Percentiles rank a stretch among this genome's conserved stretches.
phyloP scores from a whole-genome alignment of 2,797 vertebrate species.

The Phrynocephalus forsythii region DNA sequence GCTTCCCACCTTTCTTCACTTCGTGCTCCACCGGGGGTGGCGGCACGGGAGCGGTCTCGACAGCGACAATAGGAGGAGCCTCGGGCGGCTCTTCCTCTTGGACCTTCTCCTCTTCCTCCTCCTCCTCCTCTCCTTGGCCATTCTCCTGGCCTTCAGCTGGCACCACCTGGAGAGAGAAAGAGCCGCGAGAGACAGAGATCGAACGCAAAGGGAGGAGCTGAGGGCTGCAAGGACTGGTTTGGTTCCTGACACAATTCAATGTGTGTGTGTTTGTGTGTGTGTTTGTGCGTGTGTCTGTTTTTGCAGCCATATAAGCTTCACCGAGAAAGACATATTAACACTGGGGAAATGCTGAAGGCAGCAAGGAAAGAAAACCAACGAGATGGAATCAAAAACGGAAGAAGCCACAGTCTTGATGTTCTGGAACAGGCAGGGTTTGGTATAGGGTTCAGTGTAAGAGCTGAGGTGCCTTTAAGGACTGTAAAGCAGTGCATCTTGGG shows the following conservation, averaged over 20 bases:
- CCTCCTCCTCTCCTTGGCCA: constrained; percentile 83
- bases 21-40: constrained; percentile 80
- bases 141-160: constrained; percentile 87
- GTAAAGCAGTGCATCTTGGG: no score
- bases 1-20: constrained; percentile 81
- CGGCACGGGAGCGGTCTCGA: constrained; percentile 71
- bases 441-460: no score
- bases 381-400: no score
- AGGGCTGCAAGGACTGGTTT: not conserved
- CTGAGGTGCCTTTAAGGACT: no score
- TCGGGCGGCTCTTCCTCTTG: constrained; percentile 73
- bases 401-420: no score
- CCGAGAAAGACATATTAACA: not conserved
- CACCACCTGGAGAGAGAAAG: constrained; percentile 79
- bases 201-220: no score
- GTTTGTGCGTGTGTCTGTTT: no score
- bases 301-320: not conserved
- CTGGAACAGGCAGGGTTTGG: no score
- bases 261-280: no score
- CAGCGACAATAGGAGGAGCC: constrained; percentile 75
- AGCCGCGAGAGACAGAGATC: not conserved
- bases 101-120: constrained; percentile 80
- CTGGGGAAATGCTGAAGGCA: no score
- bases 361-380: no score
- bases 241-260: no score